Base-by-base conservation (phyloP, 1,140 invertebrate genomes). In the Rhyacophila brunnea region DNA sequence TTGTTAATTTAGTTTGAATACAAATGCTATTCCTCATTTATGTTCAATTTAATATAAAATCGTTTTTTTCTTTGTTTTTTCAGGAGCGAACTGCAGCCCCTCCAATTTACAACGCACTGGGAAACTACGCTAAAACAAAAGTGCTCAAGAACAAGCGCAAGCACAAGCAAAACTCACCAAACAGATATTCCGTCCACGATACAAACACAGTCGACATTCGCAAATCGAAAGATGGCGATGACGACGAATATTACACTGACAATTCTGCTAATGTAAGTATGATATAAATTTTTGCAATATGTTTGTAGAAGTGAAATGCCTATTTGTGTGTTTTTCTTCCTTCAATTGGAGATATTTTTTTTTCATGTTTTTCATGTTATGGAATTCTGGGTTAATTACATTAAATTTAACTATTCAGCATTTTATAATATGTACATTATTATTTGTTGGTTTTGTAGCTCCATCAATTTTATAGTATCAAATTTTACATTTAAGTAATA, bases 21-120 rank as follows among this genome's bases (percentile, higher is more conserved):
- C n/a, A n/a, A n/a, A n/a, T n/a, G n/a, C n/a, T n/a, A n/a, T n/a
- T n/a, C n/a, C n/a, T n/a, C n/a, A n/a, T n/a, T n/a, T n/a, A n/a
- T n/a, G n/a, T n/a, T n/a, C n/a, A n/a, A n/a, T n/a, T n/a, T 28
- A 28, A 3, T 34, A 35, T 52, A 13, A 9, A 38, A 13, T 28
- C 18, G 38, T 32, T 47, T 35, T 52, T 10, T 47, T 35, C 35
- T 10, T 18, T 35, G n/a, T n/a, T 20, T 36, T 71, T 70, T 47
- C 68, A 74, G 71, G 63, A 67, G 44, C 64, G 65, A 40, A 70
- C 70, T 1, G 52, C 62, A 1, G 53, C 73, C 1, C 74, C 72
- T 0, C 71, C 72, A 0, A 70, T 74, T 15, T 74, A 74, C 66
- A 69, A 65, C 15, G 72, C 66, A 0, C 38, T 75, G 14, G 68